Percentiles rank a stretch among this genome's conserved stretches.
Conservation (phyloP, 2,797 vertebrate genomes). For the Potorous gilbertii region DNA sequence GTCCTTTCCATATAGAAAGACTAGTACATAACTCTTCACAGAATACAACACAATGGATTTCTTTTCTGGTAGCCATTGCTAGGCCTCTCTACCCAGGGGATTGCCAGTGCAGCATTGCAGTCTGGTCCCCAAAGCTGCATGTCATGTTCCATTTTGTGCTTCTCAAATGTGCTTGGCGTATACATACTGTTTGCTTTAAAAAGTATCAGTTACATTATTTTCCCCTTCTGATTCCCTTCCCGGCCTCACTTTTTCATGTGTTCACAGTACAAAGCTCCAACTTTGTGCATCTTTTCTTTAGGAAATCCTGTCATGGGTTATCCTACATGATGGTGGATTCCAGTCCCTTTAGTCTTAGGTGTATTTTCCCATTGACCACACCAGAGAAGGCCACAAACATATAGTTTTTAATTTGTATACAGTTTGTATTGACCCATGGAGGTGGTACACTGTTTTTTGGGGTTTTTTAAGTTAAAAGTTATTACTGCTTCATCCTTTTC, state of each 20-base stretch:
- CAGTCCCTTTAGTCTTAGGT: neutral
- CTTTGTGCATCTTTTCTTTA: constrained; percentile 11
- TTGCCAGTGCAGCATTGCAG: neutral
- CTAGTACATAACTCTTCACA: neutral
- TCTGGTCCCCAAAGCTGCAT: neutral
- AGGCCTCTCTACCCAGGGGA: neutral
- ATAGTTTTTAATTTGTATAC: neutral
- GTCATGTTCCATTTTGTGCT: neutral
- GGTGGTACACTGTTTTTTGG: neutral
- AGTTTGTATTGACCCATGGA: neutral
- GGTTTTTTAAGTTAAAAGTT: neutral
- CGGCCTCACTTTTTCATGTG: constrained; percentile 11
- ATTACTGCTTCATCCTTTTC: neutral
- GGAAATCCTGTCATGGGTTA: neutral
- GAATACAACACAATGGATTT: neutral
- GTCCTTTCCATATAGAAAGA: neutral
- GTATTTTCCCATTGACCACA: constrained; percentile 33
- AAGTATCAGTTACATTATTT: neutral
- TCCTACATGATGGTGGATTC: neutral
- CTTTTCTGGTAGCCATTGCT: constrained; percentile 1
- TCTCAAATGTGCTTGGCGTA: constrained; percentile 25
- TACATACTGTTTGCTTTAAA: constrained; percentile 14
- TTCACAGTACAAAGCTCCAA: neutral
- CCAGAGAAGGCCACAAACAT: constrained; percentile 17
- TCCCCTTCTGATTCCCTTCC: neutral